These are phyloP conservation scores for Cryptocheilus praepositus DNA, from an alignment of 2,888 invertebrate genomes.

Conservation along the genomic window DNA sequence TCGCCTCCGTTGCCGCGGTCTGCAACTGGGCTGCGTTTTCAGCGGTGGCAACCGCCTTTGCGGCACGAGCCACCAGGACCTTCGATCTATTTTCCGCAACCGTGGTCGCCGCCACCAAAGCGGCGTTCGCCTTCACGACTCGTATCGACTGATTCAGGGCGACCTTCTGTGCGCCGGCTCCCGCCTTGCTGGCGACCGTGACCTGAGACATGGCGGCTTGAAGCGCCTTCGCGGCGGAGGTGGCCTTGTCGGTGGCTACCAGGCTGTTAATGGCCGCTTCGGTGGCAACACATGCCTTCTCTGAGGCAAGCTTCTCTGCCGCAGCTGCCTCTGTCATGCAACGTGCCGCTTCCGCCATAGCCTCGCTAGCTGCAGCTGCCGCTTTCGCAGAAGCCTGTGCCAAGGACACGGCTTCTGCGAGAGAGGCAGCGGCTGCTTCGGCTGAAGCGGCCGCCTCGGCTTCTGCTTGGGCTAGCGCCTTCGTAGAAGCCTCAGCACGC, in stretches of 20 bases:
- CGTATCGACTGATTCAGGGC: background rate
- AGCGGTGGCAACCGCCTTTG: background rate
- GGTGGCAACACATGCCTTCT: background rate
- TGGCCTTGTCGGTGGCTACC: background rate
- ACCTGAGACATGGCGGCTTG: background rate
- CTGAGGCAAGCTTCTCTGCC: background rate
- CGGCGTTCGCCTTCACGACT: background rate
- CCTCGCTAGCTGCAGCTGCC: background rate
- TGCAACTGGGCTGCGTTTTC: background rate
- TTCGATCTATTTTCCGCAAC: background rate
- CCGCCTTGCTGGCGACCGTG: background rate
- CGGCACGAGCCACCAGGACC: background rate
- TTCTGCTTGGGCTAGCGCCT: slow-evolving; percentile 10
- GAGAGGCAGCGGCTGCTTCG: background rate
- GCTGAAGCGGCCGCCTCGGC: slow-evolving; percentile 4
- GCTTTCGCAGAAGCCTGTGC: background rate
- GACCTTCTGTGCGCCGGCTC: background rate
- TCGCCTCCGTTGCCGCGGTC: background rate
- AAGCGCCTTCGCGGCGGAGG: background rate
- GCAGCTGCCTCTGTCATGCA: background rate
- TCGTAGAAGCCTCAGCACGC: background rate
- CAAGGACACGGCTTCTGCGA: background rate
- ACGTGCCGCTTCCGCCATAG: background rate
- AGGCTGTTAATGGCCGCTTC: background rate
- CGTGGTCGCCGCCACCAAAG: background rate